Conservation (phyloP, 2,888 invertebrate genomes). For the Epinotia nisella region DNA sequence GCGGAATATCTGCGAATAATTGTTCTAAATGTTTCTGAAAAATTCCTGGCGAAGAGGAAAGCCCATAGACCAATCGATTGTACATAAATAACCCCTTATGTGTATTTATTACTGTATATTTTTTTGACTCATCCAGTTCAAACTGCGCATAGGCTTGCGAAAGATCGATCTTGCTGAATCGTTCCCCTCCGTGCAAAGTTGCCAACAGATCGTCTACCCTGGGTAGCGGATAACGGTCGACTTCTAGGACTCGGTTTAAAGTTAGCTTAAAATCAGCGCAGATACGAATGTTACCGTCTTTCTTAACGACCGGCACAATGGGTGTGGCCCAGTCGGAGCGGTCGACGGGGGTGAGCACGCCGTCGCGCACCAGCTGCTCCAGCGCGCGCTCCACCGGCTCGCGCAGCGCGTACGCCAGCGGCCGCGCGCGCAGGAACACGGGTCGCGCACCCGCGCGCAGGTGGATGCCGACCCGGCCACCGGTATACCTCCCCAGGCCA, state of each 20-base stretch:
- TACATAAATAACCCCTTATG: slow-evolving; percentile 3
- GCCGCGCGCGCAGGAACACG: no score
- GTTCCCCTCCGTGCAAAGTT: not conserved
- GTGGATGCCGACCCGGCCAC: no score
- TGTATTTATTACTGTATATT: not conserved
- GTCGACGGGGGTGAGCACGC: no score
- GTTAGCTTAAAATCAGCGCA: slow-evolving; percentile 46
- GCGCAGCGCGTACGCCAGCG: no score
- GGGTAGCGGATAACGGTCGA: slow-evolving; percentile 16
- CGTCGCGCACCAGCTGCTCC: no score
- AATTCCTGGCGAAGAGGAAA: not conserved
- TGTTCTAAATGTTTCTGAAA: not conserved
- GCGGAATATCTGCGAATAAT: not conserved
- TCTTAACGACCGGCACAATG: slow-evolving; percentile 13
- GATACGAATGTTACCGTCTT: slow-evolving; percentile 44
- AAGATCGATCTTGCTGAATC: slow-evolving; percentile 4
- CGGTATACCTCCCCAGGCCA: no score
- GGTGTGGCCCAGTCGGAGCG: no score
- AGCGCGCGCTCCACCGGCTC: no score
- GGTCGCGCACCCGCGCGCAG: no score
- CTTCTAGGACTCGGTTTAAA: slow-evolving; percentile 38
- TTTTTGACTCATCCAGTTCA: not conserved
- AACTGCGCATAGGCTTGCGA: not conserved
- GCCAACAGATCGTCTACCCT: slow-evolving; percentile 6
- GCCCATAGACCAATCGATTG: not conserved